phyloP scores from a whole-genome alignment of 2,113 vertebrate species.

The Tragelaphus buxtoni region DNA sequence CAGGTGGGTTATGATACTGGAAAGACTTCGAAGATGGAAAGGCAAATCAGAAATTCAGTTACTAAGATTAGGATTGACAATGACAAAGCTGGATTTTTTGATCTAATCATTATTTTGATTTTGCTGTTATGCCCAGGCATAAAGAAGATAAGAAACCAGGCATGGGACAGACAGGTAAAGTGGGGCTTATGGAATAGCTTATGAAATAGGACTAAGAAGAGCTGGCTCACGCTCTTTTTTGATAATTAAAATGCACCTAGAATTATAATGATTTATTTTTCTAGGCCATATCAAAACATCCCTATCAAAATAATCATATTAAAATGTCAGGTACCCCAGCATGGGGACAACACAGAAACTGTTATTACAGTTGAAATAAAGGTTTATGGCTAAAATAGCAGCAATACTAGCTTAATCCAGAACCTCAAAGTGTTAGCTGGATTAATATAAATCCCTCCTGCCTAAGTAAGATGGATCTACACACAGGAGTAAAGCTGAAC shows the following conservation, averaged over 20 bases:
- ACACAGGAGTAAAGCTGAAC: background rate
- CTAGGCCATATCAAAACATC: constrained; percentile 37
- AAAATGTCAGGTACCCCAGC: constrained; percentile 8
- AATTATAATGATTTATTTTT: constrained; percentile 45
- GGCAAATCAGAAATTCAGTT: constrained; percentile 12
- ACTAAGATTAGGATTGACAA: background rate
- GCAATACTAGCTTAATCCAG: background rate
- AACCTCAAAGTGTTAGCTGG: background rate
- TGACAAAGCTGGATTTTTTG: background rate
- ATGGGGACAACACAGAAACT: background rate
- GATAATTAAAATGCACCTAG: constrained; percentile 27
- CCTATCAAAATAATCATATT: constrained; percentile 46
- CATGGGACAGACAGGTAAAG: background rate
- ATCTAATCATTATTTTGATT: constrained; percentile 8
- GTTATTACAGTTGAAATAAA: background rate
- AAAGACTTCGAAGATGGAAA: background rate
- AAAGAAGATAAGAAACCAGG: background rate
- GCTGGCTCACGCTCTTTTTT: background rate
- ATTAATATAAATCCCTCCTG: constrained; percentile 42
- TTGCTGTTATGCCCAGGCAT: background rate
- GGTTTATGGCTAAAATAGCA: constrained; percentile 2
- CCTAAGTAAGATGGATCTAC: background rate
- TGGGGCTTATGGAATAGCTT: background rate
- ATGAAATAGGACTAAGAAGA: background rate
- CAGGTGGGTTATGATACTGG: background rate